phyloP scores from a whole-genome alignment of 2,113 vertebrate genomes.

The Osmerus mordax region DNA sequence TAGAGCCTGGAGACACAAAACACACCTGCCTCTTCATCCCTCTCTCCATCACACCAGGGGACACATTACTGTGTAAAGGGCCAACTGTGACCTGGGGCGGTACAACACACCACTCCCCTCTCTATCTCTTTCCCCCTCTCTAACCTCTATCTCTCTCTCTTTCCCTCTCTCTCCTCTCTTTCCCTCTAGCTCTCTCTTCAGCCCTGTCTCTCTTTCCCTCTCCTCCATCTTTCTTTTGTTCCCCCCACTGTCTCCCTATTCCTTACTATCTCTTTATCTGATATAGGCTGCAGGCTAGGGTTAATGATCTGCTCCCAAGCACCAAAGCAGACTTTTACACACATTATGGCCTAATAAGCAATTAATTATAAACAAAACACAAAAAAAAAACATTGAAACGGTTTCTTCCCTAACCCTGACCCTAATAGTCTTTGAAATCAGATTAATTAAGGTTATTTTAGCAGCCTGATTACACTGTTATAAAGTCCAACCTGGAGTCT shows the following conservation, averaged over 20 bases:
- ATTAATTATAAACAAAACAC: conserved; percentile 15
- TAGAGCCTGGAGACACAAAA: no score
- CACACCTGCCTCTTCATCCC: no score
- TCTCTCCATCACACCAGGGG: conserved; percentile 34
- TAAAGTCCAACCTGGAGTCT: no score
- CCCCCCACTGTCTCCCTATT: not conserved
- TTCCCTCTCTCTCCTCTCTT: not conserved
- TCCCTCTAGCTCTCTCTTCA: not conserved
- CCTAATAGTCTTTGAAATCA: no score
- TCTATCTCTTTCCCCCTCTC: not conserved
- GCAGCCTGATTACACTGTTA: no score
- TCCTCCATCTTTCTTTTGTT: not conserved
- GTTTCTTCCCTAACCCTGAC: not conserved
- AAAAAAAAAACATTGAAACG: not conserved
- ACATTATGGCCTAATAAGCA: conserved; percentile 43
- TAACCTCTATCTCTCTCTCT: not conserved
- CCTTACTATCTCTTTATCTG: conserved; percentile 11
- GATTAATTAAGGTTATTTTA: no score
- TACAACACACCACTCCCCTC: conserved; percentile 31
- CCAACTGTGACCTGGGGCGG: conserved; percentile 42
- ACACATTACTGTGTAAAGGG: conserved; percentile 35
- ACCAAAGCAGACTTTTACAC: conserved; percentile 18
- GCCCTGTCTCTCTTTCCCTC: not conserved
- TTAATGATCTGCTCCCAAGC: conserved; percentile 43
- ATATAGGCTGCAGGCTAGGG: conserved; percentile 52